Conservation (phyloP, 2,888 invertebrate species). For the Tigriopus californicus region DNA sequence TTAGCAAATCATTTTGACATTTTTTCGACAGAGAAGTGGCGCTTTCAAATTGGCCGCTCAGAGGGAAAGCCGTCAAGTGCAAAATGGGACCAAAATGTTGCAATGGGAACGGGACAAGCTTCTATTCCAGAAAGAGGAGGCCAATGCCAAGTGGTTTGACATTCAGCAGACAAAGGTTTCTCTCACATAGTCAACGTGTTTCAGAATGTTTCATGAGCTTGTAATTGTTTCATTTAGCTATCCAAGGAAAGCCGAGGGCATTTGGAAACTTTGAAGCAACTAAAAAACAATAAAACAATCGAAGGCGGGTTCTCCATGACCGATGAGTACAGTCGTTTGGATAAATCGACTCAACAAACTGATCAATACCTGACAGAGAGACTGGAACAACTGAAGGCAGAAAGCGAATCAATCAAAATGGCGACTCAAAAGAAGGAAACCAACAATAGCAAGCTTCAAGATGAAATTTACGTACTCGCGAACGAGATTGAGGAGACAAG, state of each 20-base stretch:
- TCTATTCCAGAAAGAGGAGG: neutral
- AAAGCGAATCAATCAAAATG: neutral
- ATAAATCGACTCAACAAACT: neutral
- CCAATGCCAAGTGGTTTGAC: constrained; percentile 3
- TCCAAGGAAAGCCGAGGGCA: neutral
- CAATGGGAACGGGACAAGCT: constrained; percentile 13
- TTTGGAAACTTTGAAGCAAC: neutral
- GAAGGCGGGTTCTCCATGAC: neutral
- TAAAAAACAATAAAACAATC: too few species aligned
- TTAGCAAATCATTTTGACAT: too few species aligned
- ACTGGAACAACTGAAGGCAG: neutral
- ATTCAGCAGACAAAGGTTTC: constrained; percentile 11
- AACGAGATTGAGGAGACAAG: too few species aligned
- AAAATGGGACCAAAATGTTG: neutral
- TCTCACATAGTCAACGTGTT: neutral
- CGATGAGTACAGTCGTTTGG: neutral
- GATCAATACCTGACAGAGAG: neutral
- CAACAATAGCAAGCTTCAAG: neutral
- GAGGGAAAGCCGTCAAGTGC: neutral
- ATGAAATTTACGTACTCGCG: neutral
- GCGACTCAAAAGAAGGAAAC: neutral
- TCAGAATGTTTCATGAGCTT: neutral
- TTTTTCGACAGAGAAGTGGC: neutral
- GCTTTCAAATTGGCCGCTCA: constrained; percentile 1
- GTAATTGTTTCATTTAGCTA: neutral